Evolutionary conservation across 2,888 invertebrate species (phyloP), one percentile per base, ranked within the genome.

Genomic region (Paralinhomoeus sp.): DNA sequence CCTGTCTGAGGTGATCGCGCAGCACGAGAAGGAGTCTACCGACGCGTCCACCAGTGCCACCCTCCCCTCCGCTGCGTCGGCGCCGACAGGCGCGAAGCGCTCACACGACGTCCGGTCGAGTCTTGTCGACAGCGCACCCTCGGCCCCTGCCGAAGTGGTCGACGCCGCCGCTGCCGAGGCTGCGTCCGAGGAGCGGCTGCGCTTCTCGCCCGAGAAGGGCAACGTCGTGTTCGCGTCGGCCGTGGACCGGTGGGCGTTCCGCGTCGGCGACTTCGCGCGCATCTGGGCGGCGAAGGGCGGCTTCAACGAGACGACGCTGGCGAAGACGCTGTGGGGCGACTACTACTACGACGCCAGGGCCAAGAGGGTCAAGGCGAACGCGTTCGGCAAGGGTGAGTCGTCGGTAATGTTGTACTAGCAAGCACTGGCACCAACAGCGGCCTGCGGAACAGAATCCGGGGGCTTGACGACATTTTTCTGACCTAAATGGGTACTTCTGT

Each of bases 151-250:
- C n/a, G n/a, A n/a, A n/a, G n/a, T n/a, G n/a, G n/a, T n/a, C n/a
- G n/a, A n/a, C n/a, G n/a, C n/a, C n/a, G n/a, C n/a, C n/a, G 39
- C 17, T n/a, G 24, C 17, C 24, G 39, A 17, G 13, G 35, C 39
- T 13, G 18, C 24, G 41, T 43, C 42, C n/a, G 59, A 60, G 44
- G 42, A 44, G 21, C 71, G 74, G 45, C 66, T 85, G n/a, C 87
- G 83, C 62, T 99, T 97, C 64, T 76, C 79, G 1, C 97, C 97
- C 0, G 80, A 79, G 53, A 48, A 47, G 74, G 54, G 87, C 18
- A 99, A 97, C 71, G 91, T 97, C 0, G 73, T 93, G 5, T 97
- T 99, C 69, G 80, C 82, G 1, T 85, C 89, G 60, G 91, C 93
- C 18, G 72, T 80, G 13, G 89, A 97, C 67, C 87, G 91, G 9